phyloP scores from a whole-genome alignment of 2,888 invertebrate species.

The Xestoiulus laeticollis region DNA sequence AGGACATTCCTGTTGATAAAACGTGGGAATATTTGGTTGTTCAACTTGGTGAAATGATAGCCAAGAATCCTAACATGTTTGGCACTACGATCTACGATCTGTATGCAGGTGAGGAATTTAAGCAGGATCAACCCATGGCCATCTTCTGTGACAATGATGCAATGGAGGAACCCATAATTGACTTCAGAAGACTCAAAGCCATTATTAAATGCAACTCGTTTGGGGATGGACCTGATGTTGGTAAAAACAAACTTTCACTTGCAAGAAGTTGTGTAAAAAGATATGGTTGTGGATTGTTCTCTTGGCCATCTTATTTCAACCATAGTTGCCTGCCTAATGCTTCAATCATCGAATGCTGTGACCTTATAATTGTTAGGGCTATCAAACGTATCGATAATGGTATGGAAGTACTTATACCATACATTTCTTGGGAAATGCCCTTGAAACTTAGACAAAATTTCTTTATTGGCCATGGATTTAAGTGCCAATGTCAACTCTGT shows the following conservation, averaged over 20 bases:
- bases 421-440: neutral
- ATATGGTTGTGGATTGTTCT: neutral
- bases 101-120: neutral
- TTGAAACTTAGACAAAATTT: neutral
- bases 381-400: neutral
- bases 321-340: conserved; percentile 43
- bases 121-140: neutral
- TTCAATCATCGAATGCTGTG: neutral
- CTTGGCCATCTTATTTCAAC: neutral
- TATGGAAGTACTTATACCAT: neutral
- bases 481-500: neutral
- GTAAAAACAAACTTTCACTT: neutral
- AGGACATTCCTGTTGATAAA: too few species aligned
- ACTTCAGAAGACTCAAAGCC: neutral
- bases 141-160: neutral
- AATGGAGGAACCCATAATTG: conserved; percentile 17
- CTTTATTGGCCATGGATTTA: neutral
- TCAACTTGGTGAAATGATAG: neutral
- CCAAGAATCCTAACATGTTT: conserved; percentile 23
- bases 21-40: neutral
- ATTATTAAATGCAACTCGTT: neutral
- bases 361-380: neutral
- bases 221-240: too few species aligned
- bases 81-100: neutral
- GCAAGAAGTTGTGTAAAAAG: too few species aligned